Evolutionary conservation across 1,140 invertebrate species (phyloP), one percentile per base, ranked within the genome.

Genomic region (Muscidifurax raptorellus): DNA sequence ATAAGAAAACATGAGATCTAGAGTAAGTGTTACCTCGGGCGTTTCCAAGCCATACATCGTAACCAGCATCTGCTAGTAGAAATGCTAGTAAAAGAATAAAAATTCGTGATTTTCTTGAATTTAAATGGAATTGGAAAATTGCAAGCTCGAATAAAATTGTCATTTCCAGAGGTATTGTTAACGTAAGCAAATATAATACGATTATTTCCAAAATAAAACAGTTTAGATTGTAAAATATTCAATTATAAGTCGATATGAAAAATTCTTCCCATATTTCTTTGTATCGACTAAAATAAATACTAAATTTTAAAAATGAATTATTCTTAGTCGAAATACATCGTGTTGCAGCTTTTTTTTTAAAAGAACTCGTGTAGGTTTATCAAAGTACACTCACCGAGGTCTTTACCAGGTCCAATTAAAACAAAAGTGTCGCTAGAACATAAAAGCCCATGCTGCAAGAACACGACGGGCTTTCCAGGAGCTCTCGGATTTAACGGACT

Each of bases 371-470:
- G n/a, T 71, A 13, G 6, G 9, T 71, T 71, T 30, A 27, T 13
- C 7, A 64, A 78, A 28, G 28, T 12, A 64, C 15, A 64, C 71
- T 90, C 90, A 92, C 90, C 90, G 77, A 92, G 90, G 80, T 89
- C 87, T 74, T 86, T 85, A 28, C 91, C 80, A 12, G 92, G 92
- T 25, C 91, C 89, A 78, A 92, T 92, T 7, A 93, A 86, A 25
- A 94, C 89, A 90, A 91, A 95, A 86, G 91, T 90, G 15, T 92
- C 90, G 5, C 91, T 91, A 2, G 92, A 92, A 2, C 87, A 90
- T 5, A 93, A 72, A 2, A 97, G 91, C 0, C 97, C 97, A 90
- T 97, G 97, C 88, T 97, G 96, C 1, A 97, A 89, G 18, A 96
- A 93, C 6, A 96, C 95, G 69, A 86, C 86, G 71, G 85, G 89